These are phyloP conservation scores for Hermaeophaga mercurialis DNA, from an alignment of 2,888 invertebrate species.

Conservation along the genomic window DNA sequence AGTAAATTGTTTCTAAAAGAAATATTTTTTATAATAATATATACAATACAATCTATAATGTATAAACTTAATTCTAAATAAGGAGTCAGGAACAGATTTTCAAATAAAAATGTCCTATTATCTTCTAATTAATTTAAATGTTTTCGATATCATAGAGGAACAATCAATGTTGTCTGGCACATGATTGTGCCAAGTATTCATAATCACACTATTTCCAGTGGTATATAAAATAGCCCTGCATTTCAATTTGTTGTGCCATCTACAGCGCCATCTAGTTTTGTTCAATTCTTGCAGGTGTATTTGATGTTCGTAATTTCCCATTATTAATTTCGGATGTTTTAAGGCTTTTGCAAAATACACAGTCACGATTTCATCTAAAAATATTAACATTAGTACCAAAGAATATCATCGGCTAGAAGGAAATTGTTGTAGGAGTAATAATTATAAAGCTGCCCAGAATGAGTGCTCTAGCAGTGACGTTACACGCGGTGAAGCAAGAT, in stretches of 20 bases:
- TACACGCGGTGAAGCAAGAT: too few species aligned
- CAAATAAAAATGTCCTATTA: neutral
- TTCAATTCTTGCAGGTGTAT: slow-evolving; percentile 36
- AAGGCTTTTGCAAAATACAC: slow-evolving; percentile 35
- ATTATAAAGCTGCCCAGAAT: too few species aligned
- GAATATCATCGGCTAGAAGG: too few species aligned
- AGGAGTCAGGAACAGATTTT: too few species aligned
- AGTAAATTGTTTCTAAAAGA: slow-evolving; percentile 24
- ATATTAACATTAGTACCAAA: neutral
- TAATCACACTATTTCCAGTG: slow-evolving; percentile 34
- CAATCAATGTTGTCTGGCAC: slow-evolving; percentile 19
- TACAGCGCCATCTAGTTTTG: slow-evolving; percentile 44
- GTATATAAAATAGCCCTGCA: slow-evolving; percentile 42
- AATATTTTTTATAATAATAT: neutral
- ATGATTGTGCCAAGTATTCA: slow-evolving; percentile 23
- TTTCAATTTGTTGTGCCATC: slow-evolving; percentile 39
- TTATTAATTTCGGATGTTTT: slow-evolving; percentile 44
- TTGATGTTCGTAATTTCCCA: slow-evolving; percentile 41
- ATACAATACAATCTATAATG: neutral
- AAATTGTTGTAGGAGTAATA: too few species aligned
- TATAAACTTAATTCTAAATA: too few species aligned
- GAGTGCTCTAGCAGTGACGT: too few species aligned
- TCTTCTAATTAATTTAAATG: slow-evolving; percentile 4
- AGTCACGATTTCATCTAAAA: slow-evolving; percentile 22
- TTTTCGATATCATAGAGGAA: slow-evolving; percentile 7